phyloP scores from a whole-genome alignment of 2,888 invertebrate species.

The Stenchaetothrips biformis region DNA sequence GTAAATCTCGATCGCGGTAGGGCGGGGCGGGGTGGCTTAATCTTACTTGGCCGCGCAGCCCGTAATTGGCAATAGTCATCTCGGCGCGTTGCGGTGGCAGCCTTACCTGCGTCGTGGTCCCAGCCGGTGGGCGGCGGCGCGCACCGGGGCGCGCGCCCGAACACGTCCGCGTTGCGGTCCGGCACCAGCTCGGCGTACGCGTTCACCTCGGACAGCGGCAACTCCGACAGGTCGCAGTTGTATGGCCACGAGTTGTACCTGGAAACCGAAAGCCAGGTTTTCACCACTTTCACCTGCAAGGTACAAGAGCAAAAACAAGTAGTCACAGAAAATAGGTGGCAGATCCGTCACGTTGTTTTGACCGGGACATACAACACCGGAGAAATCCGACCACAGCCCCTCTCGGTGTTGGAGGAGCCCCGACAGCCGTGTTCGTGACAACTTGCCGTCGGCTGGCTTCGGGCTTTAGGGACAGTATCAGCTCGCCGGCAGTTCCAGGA shows the following conservation, averaged over 20 bases:
- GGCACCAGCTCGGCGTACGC: background rate
- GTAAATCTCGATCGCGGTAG: background rate
- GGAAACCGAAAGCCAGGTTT: too few species aligned
- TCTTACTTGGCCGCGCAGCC: background rate
- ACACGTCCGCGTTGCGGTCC: conserved; percentile 14
- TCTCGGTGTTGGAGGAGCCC: too few species aligned
- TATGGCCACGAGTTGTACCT: conserved; percentile 19
- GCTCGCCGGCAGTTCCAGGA: too few species aligned
- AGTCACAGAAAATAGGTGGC: too few species aligned
- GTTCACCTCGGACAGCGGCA: conserved; percentile 17
- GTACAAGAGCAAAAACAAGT: too few species aligned
- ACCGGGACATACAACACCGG: too few species aligned
- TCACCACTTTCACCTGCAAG: too few species aligned
- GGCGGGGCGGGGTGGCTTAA: background rate
- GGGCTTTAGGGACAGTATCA: too few species aligned
- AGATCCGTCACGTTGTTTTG: too few species aligned
- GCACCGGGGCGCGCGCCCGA: background rate
- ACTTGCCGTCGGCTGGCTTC: too few species aligned
- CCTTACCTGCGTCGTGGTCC: conserved; percentile 14
- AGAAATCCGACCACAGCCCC: too few species aligned
- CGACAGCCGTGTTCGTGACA: too few species aligned
- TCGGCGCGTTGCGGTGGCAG: background rate
- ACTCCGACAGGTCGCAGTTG: conserved; percentile 3
- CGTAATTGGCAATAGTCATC: background rate
- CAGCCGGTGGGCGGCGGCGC: background rate